Conservation (phyloP, 2,113 vertebrate species). For the Machaerirhynchus nigripectus region DNA sequence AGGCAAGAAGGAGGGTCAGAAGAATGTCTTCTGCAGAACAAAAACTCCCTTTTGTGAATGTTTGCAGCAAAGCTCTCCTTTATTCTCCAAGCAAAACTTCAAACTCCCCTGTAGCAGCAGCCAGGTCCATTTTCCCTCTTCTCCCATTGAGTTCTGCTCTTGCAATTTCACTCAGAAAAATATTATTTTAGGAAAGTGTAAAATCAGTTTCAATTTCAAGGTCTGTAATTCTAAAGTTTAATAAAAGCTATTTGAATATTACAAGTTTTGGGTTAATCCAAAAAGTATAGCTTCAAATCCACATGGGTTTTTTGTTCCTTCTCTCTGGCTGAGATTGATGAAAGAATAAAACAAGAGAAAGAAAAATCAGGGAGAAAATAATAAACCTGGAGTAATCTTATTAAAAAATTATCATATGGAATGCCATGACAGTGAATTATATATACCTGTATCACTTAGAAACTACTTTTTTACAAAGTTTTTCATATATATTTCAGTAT, state of each 20-base stretch:
- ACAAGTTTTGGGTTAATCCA: not conserved
- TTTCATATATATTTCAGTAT: not conserved
- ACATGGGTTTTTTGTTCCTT: not conserved
- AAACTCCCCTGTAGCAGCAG: not conserved
- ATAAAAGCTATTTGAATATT: not conserved
- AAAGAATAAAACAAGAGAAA: constrained; percentile 16
- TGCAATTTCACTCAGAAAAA: constrained; percentile 47
- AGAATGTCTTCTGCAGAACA: not conserved
- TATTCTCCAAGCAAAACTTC: not conserved
- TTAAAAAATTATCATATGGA: not conserved
- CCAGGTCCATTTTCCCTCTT: not conserved
- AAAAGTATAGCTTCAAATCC: not conserved
- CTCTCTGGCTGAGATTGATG: not conserved
- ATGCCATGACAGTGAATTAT: not conserved
- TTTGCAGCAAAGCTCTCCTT: not conserved
- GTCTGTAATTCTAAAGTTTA: not conserved
- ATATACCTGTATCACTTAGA: not conserved
- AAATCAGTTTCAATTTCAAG: constrained; percentile 53
- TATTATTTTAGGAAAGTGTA: constrained; percentile 2
- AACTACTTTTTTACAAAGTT: not conserved
- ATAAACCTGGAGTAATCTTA: not conserved
- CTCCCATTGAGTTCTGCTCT: not conserved
- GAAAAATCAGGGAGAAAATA: not conserved
- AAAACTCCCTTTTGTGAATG: not conserved
- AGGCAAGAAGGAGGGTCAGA: not conserved